phyloP scores from a whole-genome alignment of 2,113 vertebrate species.

The Scalopus aquaticus region DNA sequence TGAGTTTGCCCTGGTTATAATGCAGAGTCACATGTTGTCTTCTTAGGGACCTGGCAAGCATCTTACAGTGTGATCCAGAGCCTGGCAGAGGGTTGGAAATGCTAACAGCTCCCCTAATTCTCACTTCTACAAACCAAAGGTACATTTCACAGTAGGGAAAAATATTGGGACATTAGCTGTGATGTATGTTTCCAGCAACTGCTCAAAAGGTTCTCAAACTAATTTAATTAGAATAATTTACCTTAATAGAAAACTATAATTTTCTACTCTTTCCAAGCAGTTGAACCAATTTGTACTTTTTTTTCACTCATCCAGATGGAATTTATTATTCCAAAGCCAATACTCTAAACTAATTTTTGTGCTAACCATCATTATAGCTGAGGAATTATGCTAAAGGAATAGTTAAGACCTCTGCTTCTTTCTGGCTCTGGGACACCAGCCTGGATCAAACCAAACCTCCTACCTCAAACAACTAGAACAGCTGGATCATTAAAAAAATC shows the following conservation, averaged over 20 bases:
- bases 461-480: not conserved
- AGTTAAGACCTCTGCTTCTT: conserved; percentile 28
- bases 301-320: conserved; percentile 40
- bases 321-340: conserved; percentile 58
- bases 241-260: conserved; percentile 60
- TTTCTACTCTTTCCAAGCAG: conserved; percentile 54
- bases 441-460: conserved; percentile 55
- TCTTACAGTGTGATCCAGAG: not conserved
- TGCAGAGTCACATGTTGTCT: not conserved
- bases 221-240: conserved; percentile 68
- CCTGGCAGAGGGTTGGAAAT: not conserved
- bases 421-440: conserved; percentile 36
- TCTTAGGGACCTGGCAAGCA: not conserved
- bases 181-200: conserved; percentile 28
- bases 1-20: not conserved
- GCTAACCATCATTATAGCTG: conserved; percentile 49
- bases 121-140: not conserved
- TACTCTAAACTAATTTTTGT: conserved; percentile 41
- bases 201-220: conserved; percentile 24
- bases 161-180: conserved; percentile 15
- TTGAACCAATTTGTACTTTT: conserved; percentile 54
- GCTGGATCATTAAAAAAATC: not conserved
- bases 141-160: conserved; percentile 23
- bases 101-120: not conserved
- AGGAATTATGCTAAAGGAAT: not conserved